Percentiles rank a stretch among this genome's conserved stretches.
Evolutionary conservation across 2,888 invertebrate genomes (phyloP).

Genomic region (Dilophus febrilis): DNA sequence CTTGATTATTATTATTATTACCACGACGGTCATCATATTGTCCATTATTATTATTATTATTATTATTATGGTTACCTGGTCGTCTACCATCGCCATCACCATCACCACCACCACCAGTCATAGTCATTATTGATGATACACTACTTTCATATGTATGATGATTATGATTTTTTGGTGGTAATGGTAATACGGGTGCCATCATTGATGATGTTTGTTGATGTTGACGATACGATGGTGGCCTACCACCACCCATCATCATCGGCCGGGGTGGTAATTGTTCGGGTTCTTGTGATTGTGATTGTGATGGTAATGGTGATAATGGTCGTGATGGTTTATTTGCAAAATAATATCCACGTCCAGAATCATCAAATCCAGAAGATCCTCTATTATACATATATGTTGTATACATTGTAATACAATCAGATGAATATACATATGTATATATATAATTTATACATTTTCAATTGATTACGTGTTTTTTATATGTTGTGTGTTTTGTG

Average conservation of each 20-base stretch:
- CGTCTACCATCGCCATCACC: neutral
- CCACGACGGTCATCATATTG: neutral
- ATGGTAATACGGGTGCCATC: constrained; percentile 7
- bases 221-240: constrained; percentile 8
- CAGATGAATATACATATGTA: too few relatives aligned
- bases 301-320: too few relatives aligned
- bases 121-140: neutral
- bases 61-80: neutral
- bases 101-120: neutral
- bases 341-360: constrained; percentile 45
- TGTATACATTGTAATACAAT: too few relatives aligned
- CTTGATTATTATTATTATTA: constrained; percentile 1
- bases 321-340: constrained; percentile 32
- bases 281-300: too few relatives aligned
- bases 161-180: neutral
- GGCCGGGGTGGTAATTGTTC: constrained; percentile 7
- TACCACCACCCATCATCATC: too few relatives aligned
- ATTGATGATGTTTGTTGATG: constrained; percentile 11
- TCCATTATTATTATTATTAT: neutral
- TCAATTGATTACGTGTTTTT: too few relatives aligned
- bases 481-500: too few relatives aligned
- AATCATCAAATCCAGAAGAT: constrained; percentile 43
- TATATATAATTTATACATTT: too few relatives aligned
- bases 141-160: neutral
- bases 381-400: constrained; percentile 29